These are phyloP conservation scores for Columba guinea DNA, from an alignment of 2,797 vertebrate genomes.

Conservation along the genomic window DNA sequence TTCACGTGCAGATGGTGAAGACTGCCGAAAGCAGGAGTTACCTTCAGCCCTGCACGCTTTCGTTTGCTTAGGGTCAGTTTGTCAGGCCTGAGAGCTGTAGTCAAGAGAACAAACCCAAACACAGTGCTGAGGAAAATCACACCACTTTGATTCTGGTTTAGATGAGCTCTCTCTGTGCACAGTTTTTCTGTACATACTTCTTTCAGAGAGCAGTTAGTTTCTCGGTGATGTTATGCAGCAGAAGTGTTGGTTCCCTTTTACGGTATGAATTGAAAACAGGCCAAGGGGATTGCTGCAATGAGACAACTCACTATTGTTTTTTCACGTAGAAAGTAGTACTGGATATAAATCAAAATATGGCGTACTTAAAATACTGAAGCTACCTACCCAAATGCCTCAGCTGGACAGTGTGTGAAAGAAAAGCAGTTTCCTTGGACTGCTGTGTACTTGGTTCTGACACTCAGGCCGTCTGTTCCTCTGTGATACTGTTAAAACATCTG, in stretches of 20 bases:
- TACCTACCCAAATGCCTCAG: background rate
- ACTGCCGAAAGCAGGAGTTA: background rate
- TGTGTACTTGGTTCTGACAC: background rate
- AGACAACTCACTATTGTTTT: background rate
- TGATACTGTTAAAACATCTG: background rate
- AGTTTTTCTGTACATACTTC: background rate
- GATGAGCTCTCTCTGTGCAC: background rate
- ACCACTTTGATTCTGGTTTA: background rate
- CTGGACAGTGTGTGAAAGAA: background rate
- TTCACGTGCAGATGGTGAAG: background rate
- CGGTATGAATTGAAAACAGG: background rate
- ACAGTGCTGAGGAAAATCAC: background rate
- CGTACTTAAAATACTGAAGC: background rate
- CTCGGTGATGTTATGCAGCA: background rate
- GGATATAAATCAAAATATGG: background rate
- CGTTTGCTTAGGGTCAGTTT: background rate
- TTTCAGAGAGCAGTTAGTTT: background rate
- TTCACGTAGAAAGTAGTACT: background rate
- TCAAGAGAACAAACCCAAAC: background rate
- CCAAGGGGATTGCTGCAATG: fast-evolving
- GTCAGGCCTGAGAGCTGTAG: background rate
- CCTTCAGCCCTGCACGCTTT: background rate
- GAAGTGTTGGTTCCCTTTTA: background rate
- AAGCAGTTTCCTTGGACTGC: background rate
- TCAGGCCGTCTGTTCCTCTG: background rate